phyloP scores from a whole-genome alignment of 1,140 invertebrate species.

The Sipha flava region DNA sequence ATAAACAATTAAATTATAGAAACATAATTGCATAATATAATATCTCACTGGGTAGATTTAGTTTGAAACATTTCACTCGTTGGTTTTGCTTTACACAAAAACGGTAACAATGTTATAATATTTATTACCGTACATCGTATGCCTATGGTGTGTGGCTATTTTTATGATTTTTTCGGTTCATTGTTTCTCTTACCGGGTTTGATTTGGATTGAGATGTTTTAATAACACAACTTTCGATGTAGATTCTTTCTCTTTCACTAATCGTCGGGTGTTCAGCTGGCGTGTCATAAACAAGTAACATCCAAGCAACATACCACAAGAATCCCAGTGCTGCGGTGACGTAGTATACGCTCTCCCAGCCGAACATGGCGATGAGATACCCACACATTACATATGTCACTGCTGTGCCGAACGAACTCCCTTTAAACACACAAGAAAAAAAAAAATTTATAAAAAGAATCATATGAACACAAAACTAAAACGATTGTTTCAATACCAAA shows the following conservation, averaged over 20 bases:
- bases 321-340: constrained; percentile 56
- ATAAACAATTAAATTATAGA: no score
- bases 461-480: no score
- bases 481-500: no score
- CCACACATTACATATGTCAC: constrained; percentile 62
- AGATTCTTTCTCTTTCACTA: constrained; percentile 51
- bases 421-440: constrained; percentile 42
- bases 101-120: no score
- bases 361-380: constrained; percentile 52
- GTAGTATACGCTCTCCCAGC: constrained; percentile 71
- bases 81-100: no score
- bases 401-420: constrained; percentile 59
- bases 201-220: not conserved
- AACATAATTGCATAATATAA: no score
- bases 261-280: constrained; percentile 74
- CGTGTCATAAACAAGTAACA: constrained; percentile 60
- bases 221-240: not conserved
- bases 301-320: constrained; percentile 71
- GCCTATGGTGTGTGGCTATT: no score
- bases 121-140: no score
- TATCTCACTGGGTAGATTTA: no score
- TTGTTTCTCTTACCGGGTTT: constrained; percentile 20
- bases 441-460: no score
- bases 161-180: not conserved
- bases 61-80: no score